A percentile compares a stretch with the other conserved stretches of the same genome.
phyloP scores from a whole-genome alignment of 2,888 invertebrate genomes.

The Microchrysa polita region DNA sequence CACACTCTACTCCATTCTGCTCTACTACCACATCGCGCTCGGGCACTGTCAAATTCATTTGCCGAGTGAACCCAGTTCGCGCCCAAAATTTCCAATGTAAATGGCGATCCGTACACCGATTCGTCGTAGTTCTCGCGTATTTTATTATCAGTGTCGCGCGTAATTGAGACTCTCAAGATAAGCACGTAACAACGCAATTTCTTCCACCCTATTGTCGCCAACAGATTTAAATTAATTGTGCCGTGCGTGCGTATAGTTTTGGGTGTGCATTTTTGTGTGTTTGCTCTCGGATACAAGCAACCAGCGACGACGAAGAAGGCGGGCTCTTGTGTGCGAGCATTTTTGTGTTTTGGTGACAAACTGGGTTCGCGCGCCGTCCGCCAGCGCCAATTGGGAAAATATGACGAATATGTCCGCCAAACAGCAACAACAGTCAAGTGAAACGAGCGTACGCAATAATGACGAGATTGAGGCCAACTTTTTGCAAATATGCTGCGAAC shows the following conservation, averaged over 20 bases:
- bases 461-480: slow-evolving; percentile 63
- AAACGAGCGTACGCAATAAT: too few species aligned
- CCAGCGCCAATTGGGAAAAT: too few species aligned
- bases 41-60: slow-evolving; percentile 31
- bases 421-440: not conserved
- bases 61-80: slow-evolving; percentile 37
- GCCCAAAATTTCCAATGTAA: slow-evolving; percentile 41
- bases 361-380: too few species aligned
- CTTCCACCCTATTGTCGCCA: too few species aligned
- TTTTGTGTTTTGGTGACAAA: too few species aligned
- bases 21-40: not conserved
- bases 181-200: too few species aligned
- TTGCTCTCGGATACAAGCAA: too few species aligned
- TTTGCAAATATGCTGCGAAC: slow-evolving; percentile 82
- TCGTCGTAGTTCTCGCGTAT: slow-evolving; percentile 33
- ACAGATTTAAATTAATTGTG: slow-evolving; percentile 10
- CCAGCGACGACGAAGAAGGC: too few species aligned
- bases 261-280: too few species aligned
- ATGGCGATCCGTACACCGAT: slow-evolving; percentile 43
- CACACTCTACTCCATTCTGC: not conserved
- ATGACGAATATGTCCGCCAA: slow-evolving; percentile 37
- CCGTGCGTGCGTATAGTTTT: slow-evolving; percentile 15
- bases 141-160: slow-evolving; percentile 31
- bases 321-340: too few species aligned
- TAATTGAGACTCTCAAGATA: not conserved